A percentile compares a stretch with the other conserved stretches of the same genome.
Conservation (phyloP, 2,113 vertebrate species). For the Bombycilla garrulus region DNA sequence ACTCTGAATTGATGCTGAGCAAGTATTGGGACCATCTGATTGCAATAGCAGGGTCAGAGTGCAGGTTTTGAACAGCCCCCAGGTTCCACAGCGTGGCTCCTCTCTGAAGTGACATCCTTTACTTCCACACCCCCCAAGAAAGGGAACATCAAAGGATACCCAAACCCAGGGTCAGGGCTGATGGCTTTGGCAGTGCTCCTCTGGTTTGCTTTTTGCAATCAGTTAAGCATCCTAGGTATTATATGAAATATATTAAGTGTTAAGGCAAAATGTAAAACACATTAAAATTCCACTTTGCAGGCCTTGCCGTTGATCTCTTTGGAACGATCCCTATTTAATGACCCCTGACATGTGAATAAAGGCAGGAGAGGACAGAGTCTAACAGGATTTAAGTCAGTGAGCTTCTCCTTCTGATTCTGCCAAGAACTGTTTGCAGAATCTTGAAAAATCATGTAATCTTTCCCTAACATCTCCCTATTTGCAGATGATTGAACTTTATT, state of each 20-base stretch:
- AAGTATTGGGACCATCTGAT: background rate
- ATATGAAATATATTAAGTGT: background rate
- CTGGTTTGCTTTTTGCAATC: background rate
- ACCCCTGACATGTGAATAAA: background rate
- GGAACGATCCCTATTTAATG: background rate
- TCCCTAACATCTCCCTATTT: slow-evolving; percentile 8
- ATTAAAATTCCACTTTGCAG: background rate
- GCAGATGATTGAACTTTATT: slow-evolving; percentile 23
- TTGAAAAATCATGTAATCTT: slow-evolving; percentile 21
- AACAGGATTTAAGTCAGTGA: background rate
- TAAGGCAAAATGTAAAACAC: background rate
- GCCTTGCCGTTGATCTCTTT: background rate
- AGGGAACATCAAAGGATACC: background rate
- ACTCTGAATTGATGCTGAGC: background rate
- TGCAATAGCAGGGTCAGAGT: background rate
- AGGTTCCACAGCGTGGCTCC: background rate
- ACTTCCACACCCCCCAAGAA: background rate
- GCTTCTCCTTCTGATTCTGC: background rate
- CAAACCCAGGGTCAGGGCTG: background rate
- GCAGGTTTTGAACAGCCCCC: background rate
- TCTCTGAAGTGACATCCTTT: background rate
- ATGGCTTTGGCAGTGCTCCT: background rate
- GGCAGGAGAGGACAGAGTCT: background rate
- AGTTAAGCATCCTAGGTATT: background rate
- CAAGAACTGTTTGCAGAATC: background rate